These are phyloP conservation scores for Scaptomyza reducta DNA, from an alignment of 2,888 invertebrate genomes.

Conservation along the genomic window DNA sequence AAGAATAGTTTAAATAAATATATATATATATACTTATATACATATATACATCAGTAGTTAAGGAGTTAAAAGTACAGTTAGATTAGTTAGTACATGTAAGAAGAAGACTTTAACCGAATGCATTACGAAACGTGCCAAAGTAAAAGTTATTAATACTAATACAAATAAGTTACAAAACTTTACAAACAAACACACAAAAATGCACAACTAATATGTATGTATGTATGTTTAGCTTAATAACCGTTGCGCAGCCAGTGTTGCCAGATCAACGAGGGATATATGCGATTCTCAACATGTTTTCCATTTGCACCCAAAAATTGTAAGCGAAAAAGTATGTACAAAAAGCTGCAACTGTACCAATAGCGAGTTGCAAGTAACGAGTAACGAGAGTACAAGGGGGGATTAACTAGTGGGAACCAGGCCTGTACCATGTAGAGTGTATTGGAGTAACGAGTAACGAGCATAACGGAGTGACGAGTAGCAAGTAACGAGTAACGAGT, in stretches of 20 bases:
- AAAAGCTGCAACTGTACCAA: neutral
- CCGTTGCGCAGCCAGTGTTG: conserved; percentile 30
- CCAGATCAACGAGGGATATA: conserved; percentile 32
- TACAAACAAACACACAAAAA: conserved; percentile 5
- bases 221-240: neutral
- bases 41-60: too few relatives aligned
- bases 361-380: conserved; percentile 4
- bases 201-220: neutral
- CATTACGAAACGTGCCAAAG: conserved; percentile 20
- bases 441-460: conserved; percentile 1
- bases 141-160: conserved; percentile 4
- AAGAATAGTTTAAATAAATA: conserved; percentile 48
- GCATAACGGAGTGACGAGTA: neutral
- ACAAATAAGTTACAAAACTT: neutral
- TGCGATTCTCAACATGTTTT: neutral
- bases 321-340: neutral
- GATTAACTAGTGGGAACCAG: neutral
- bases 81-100: neutral
- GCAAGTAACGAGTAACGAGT: conserved; percentile 6
- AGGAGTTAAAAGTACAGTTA: neutral
- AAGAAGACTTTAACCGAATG: conserved; percentile 5
- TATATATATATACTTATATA: neutral
- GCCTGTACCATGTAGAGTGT: conserved; percentile 13
- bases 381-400: neutral
- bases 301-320: too few relatives aligned